Conservation (phyloP, 2,797 vertebrate genomes). For the Alauda arvensis region DNA sequence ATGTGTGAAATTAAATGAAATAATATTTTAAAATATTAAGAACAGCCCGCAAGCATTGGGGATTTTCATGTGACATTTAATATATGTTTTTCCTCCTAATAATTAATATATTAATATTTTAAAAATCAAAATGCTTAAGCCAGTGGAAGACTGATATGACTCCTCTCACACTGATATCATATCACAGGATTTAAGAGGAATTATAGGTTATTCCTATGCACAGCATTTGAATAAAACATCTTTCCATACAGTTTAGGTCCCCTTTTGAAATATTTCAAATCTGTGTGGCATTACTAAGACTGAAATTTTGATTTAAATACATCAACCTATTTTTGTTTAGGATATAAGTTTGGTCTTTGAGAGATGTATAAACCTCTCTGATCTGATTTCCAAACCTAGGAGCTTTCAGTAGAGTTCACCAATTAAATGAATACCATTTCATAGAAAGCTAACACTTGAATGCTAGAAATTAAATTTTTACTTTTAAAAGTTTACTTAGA, state of each 20-base stretch:
- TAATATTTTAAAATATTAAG: not conserved
- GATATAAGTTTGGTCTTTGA: not conserved
- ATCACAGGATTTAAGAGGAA: not conserved
- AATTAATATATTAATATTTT: not conserved
- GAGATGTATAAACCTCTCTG: not conserved
- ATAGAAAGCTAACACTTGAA: not conserved
- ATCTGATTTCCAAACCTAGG: not conserved
- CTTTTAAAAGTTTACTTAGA: not conserved
- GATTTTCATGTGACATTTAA: not conserved
- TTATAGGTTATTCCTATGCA: not conserved
- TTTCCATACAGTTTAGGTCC: not conserved
- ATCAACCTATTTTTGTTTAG: not conserved
- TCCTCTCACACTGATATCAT: not conserved
- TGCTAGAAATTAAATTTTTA: not conserved
- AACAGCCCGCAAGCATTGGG: not conserved
- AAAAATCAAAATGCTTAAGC: not conserved
- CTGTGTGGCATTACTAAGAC: not conserved
- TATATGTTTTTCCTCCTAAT: not conserved
- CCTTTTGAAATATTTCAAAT: not conserved
- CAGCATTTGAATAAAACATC: not conserved
- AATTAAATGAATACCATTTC: not conserved
- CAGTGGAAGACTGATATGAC: not conserved
- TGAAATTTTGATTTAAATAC: not conserved
- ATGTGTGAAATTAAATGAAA: not conserved
- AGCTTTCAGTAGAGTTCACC: not conserved